Base-by-base conservation (phyloP, 2,113 vertebrate genomes). In the Tautogolabrus adspersus region DNA sequence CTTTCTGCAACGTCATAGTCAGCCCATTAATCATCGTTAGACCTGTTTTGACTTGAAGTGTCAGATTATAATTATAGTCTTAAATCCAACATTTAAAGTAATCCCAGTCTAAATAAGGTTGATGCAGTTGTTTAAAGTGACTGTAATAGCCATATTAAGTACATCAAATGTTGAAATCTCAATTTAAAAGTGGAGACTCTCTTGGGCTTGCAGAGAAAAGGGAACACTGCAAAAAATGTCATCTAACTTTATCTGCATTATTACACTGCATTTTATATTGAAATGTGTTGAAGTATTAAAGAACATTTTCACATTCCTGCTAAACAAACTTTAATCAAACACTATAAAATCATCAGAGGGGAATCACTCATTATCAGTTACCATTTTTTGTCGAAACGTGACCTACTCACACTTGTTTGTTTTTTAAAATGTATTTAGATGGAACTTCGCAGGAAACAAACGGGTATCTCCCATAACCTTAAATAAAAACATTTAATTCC, bases 211-310 rank as follows among this genome's bases (percentile, higher is more conserved):
- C 18, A 76, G 26, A 34, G 38, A 60, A 38, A 70, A 37, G 6
- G n/a, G 7, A 2, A 52, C 71, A 21, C 67, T 72, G 67, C 38
- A 76, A 56, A 61, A 61, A 60, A 10, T 15, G 13, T 55, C 22
- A 6, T 0, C 10, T 11, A 9, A 10, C 3, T 11, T 11, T 0
- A 26, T 47, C 38, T 56, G 66, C 34, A 44, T 13, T 12, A 0
- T 2, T 51, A 19, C 2, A 19, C 9, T 9, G 0, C 8, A 9
- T 54, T 37, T 37, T 4, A 46, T 2, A 22, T 51, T 7, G 3
- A 37, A 38, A 60, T 18, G 21, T 15, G 5, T 1, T 42, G 3
- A 56, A 16, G 5, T 8, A 11, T 13, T 11, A 3, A 5, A 46
- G 11, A 1, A 54, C 19, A 1, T 54, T 61, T 11, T 11, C 0